Conservation (phyloP, 2,113 vertebrate species). For the Ifrita kowaldi region DNA sequence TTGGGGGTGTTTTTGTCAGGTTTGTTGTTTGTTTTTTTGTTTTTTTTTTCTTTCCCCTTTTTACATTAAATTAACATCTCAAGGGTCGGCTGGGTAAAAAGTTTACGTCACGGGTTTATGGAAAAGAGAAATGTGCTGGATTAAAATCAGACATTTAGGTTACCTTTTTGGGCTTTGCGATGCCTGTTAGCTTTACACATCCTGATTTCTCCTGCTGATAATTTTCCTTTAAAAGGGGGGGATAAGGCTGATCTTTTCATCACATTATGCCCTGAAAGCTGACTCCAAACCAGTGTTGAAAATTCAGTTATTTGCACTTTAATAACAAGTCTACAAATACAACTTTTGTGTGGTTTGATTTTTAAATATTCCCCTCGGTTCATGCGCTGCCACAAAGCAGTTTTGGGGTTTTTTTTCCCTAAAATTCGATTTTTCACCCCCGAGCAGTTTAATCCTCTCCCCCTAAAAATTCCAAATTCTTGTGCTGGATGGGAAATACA, state of each 20-base stretch:
- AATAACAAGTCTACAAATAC: constrained; percentile 77
- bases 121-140: constrained; percentile 88
- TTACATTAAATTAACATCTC: constrained; percentile 75
- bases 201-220: constrained; percentile 91
- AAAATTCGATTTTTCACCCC: constrained; percentile 76
- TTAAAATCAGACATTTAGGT: constrained; percentile 96
- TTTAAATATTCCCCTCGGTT: constrained; percentile 62
- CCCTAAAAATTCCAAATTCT: constrained; percentile 17
- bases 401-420: neutral
- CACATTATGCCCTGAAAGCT: constrained; percentile 96
- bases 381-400: constrained; percentile 68
- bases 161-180: constrained; percentile 91
- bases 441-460: constrained; percentile 72
- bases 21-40: constrained; percentile 37
- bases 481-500: neutral
- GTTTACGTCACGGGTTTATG: constrained; percentile 83
- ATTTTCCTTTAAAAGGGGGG: constrained; percentile 92
- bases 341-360: constrained; percentile 22
- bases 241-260: constrained; percentile 87
- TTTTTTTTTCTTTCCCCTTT: neutral
- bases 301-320: constrained; percentile 89
- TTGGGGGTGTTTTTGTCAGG: too few relatives aligned
- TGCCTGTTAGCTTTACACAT: constrained; percentile 98
- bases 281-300: constrained; percentile 91
- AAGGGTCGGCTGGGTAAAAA: constrained; percentile 65